A percentile compares a stretch with the other conserved stretches of the same genome.
phyloP scores from a whole-genome alignment of 2,113 vertebrate genomes.

The Hystrix cristata region DNA sequence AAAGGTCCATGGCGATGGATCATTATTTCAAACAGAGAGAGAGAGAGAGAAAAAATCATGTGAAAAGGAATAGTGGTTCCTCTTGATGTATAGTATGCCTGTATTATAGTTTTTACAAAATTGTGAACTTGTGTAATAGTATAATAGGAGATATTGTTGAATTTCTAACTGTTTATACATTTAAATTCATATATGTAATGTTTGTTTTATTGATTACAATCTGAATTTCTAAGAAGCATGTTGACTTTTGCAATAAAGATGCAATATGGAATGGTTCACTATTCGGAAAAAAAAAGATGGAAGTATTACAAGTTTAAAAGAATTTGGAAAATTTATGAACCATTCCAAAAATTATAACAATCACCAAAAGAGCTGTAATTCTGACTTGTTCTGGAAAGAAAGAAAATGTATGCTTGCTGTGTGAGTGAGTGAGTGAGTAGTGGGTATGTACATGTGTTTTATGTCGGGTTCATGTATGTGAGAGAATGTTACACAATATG shows the following conservation, averaged over 20 bases:
- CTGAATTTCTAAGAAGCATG: constrained; percentile 99
- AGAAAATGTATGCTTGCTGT: constrained; percentile 43
- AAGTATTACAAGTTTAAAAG: constrained; percentile 86
- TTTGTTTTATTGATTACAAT: constrained; percentile 99
- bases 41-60: constrained; percentile 87
- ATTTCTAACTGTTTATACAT: constrained; percentile 99
- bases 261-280: constrained; percentile 93
- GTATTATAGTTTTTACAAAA: constrained; percentile 95
- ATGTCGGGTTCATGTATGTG: not conserved
- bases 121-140: constrained; percentile 96
- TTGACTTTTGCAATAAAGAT: constrained; percentile 99
- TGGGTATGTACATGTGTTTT: not conserved
- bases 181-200: constrained; percentile 99
- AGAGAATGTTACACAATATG: not conserved
- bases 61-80: constrained; percentile 90
- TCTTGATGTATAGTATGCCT: constrained; percentile 91
- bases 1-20: constrained; percentile 59
- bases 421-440: not conserved
- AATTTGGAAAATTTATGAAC: constrained; percentile 89
- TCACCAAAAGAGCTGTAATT: constrained; percentile 90
- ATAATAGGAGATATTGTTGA: constrained; percentile 94
- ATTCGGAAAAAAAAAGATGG: constrained; percentile 84
- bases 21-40: constrained; percentile 59
- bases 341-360: constrained; percentile 92
- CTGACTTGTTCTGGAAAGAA: constrained; percentile 85